Base-by-base conservation (phyloP, 1,140 invertebrate genomes). In the Solenopsis fugax region DNA sequence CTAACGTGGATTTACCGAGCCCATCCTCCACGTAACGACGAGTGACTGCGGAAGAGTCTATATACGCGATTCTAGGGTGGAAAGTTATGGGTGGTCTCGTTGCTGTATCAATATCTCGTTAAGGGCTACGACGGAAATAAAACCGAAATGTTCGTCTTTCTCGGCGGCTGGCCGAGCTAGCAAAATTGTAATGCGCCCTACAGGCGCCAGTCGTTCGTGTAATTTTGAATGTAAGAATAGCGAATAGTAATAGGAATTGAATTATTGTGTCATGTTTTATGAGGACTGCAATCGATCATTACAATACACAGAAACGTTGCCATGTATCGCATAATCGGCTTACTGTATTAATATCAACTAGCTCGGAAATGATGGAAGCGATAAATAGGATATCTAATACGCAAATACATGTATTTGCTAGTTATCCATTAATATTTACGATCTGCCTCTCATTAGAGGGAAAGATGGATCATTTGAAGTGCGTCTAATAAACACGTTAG, bases 21-120 rank as follows among this genome's bases (percentile, higher is more conserved):
- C 89, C 87, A 89, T 91, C 90, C 77, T 73, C 64, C 76, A 34
- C 69, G 81, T 91, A 91, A 91, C 90, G 88, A 91, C 89, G 87
- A 89, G 64, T 85, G 87, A 90, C 88, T 88, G 76, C 72, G 78
- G 87, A 91, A 78, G 80, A 78, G 69, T 87, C 87, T 87, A 90
- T 90, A 87, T 71, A 87, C 71, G 85, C 58, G 50, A 12, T 65
- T 52, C 21, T 16, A 13, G 50, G 82, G 72, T 71, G 52, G 82
- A 73, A 88, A 87, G 91, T 89, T 88, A 88, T 87, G 73, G 81
- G 58, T 78, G 69, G 52, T 69, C 72, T 41, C 41, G 34, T 85
- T 85, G 86, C 75, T 89, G 90, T 92, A 92, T 92, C 92, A 92
- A 92, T 92, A 91, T 92, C 92, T 92, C 92, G 91, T 92, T 92